Conservation (phyloP, 2,797 vertebrate species). For the Chanos chanos region DNA sequence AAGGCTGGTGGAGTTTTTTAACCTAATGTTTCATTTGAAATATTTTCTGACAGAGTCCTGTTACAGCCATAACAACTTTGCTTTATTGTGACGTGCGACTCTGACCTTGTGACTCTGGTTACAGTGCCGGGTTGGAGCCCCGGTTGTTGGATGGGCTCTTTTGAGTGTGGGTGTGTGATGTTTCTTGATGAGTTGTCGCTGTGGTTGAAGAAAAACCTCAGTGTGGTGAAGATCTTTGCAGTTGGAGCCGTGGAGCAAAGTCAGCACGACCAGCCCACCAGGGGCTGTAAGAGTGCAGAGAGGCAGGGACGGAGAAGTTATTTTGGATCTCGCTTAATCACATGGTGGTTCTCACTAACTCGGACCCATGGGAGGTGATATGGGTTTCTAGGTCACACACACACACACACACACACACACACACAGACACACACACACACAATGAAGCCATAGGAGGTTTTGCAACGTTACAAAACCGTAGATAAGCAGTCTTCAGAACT, state of each 20-base stretch:
- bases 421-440: no score
- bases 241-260: constrained; percentile 4
- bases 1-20: no score
- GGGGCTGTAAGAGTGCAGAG: background rate
- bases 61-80: no score
- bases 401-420: constrained; percentile 1
- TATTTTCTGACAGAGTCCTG: no score
- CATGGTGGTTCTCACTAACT: background rate
- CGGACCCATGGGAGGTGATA: constrained; percentile 9
- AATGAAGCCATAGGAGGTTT: no score
- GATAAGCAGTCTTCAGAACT: no score
- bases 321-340: constrained; percentile 28
- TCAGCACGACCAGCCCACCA: constrained; percentile 13
- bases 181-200: constrained; percentile 15
- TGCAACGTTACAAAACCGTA: no score
- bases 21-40: no score
- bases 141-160: no score
- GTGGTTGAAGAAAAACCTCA: constrained; percentile 19
- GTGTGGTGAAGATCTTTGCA: constrained; percentile 5
- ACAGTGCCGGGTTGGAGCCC: background rate
- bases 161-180: constrained; percentile 11
- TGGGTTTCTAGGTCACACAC: background rate
- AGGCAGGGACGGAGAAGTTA: background rate
- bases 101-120: no score
- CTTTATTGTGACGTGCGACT: no score